Evolutionary conservation across 2,797 vertebrate species (phyloP).

Genomic region (Schizopygopsis pylzovi): DNA sequence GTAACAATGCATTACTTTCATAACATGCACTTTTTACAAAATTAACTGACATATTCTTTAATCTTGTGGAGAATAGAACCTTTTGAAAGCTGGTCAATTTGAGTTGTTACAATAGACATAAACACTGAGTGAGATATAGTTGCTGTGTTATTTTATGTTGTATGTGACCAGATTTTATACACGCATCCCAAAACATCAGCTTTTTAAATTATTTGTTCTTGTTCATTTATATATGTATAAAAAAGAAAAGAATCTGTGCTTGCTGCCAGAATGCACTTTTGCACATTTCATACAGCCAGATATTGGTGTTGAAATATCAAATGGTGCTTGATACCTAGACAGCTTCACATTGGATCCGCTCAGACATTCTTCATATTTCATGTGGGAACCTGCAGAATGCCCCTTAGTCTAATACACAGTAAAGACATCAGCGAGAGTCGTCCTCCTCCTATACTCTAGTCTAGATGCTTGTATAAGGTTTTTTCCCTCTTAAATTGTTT

Average conservation of each 20-base stretch:
- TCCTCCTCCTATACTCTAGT: constrained; percentile 24
- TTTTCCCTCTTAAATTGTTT: not conserved
- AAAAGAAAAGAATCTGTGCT: not conserved
- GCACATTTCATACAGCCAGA: constrained; percentile 42
- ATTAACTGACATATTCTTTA: constrained; percentile 3
- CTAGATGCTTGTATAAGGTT: not conserved
- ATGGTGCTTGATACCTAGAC: constrained; percentile 58
- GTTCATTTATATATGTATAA: not conserved
- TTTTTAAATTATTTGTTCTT: not conserved
- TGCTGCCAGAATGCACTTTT: constrained; percentile 34
- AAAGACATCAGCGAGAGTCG: constrained; percentile 25
- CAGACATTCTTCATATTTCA: constrained; percentile 14
- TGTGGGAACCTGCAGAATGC: not conserved
- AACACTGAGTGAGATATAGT: not conserved
- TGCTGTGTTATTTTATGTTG: constrained; percentile 16
- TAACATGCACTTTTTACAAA: constrained; percentile 20
- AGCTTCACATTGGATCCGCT: constrained; percentile 19
- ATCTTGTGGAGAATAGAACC: not conserved
- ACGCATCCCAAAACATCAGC: not conserved
- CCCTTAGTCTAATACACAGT: not conserved
- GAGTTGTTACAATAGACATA: not conserved
- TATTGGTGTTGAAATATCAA: constrained; percentile 55
- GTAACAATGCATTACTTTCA: too few species aligned
- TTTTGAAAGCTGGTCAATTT: constrained; percentile 1
- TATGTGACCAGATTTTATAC: not conserved